Conservation (phyloP, 2,888 invertebrate species). For the Archips xylosteana region DNA sequence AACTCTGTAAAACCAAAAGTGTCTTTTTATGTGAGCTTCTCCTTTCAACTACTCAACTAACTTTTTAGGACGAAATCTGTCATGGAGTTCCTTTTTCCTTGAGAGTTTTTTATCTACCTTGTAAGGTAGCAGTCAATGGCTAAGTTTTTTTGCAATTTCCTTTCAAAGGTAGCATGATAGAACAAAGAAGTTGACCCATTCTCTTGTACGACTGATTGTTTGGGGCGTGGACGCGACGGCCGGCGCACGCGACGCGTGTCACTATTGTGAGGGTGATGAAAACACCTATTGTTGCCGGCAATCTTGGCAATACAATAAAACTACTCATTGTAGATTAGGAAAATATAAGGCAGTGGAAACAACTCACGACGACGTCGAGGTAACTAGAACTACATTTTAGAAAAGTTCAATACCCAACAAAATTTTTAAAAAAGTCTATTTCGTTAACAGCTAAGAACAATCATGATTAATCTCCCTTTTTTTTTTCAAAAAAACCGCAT, state of each 20-base stretch:
- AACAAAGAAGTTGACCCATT: conserved; percentile 30
- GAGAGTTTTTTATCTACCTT: background rate
- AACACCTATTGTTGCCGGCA: conserved; percentile 25
- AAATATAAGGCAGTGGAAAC: conserved; percentile 1
- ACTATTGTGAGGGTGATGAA: conserved; percentile 18
- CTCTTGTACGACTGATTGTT: conserved; percentile 22
- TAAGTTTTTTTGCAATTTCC: background rate
- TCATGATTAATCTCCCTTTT: too few relatives aligned
- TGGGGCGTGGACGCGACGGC: conserved; percentile 9
- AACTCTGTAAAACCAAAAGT: too few relatives aligned
- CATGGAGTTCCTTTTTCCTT: background rate
- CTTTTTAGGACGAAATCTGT: too few relatives aligned
- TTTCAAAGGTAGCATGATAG: background rate
- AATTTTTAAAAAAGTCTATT: too few relatives aligned
- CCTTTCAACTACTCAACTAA: too few relatives aligned
- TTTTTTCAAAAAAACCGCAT: too few relatives aligned
- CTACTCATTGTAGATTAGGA: conserved; percentile 12
- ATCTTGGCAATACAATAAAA: conserved; percentile 35
- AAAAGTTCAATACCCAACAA: too few relatives aligned
- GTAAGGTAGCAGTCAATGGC: background rate
- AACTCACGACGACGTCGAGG: background rate
- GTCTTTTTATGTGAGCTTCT: too few relatives aligned
- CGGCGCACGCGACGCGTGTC: conserved; percentile 14
- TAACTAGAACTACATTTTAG: background rate
- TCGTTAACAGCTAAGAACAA: too few relatives aligned